A percentile compares a stretch with the other conserved stretches of the same genome.
Evolutionary conservation across 2,888 invertebrate species (phyloP).

Genomic region (Lasius fuliginosus): DNA sequence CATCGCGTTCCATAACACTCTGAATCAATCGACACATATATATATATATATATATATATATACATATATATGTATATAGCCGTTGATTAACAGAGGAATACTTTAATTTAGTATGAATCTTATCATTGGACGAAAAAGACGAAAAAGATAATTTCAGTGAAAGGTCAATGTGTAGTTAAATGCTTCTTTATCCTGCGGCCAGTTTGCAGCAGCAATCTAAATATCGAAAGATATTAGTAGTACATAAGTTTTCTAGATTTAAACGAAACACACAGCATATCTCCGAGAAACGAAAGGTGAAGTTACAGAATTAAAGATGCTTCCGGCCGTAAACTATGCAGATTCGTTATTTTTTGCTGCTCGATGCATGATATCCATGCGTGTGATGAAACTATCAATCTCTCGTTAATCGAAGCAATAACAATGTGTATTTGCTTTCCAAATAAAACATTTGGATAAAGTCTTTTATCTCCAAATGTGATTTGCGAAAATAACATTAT

Average conservation of each 20-base stretch:
- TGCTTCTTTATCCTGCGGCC: conserved; percentile 64
- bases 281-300: conserved; percentile 65
- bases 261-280: conserved; percentile 71
- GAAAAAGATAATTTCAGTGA: conserved; percentile 10
- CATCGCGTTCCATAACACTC: not conserved
- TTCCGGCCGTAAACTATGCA: conserved; percentile 76
- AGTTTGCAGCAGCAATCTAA: conserved; percentile 42
- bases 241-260: conserved; percentile 70
- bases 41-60: not conserved
- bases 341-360: conserved; percentile 65
- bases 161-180: conserved; percentile 58
- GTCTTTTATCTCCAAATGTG: conserved; percentile 14
- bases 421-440: conserved; percentile 44
- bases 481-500: not conserved
- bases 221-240: conserved; percentile 71
- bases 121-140: not conserved
- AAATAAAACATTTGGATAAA: conserved; percentile 17
- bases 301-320: conserved; percentile 71
- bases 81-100: conserved; percentile 9
- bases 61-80: not conserved
- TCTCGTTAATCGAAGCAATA: conserved; percentile 65
- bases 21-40: not conserved
- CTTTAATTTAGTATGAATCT: conserved; percentile 18
- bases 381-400: conserved; percentile 27
- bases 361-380: conserved; percentile 43